Evolutionary conservation across 2,888 invertebrate genomes (phyloP).

Genomic region (Sarcophaga subvicina): DNA sequence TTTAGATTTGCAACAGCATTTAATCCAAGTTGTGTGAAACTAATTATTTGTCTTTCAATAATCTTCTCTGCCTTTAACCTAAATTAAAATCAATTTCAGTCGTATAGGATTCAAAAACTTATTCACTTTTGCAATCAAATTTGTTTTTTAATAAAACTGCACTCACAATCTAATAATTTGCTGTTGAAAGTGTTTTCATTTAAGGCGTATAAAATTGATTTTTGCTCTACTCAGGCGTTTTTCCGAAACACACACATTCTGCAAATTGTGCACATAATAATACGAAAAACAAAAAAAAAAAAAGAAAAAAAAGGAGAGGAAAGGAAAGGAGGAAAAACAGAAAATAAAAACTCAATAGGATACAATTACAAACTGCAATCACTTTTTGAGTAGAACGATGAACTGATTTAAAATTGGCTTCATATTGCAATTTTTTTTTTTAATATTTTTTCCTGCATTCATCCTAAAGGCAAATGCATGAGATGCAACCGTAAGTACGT

Average conservation of each 20-base stretch:
- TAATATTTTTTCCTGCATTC: neutral
- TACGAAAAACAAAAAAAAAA: neutral
- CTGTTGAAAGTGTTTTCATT: neutral
- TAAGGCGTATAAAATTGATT: neutral
- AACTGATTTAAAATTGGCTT: conserved; percentile 10
- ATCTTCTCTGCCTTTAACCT: neutral
- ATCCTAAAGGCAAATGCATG: neutral
- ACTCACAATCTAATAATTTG: neutral
- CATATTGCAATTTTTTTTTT: conserved; percentile 13
- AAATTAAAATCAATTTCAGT: neutral
- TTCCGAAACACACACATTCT: neutral
- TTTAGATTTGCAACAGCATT: too few species aligned
- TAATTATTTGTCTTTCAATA: too few species aligned
- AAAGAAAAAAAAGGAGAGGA: neutral
- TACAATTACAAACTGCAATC: conserved; percentile 5
- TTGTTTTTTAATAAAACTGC: neutral
- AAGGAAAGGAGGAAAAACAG: neutral
- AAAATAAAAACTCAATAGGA: conserved; percentile 33
- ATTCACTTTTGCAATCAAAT: neutral
- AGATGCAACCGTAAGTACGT: neutral
- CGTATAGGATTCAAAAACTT: neutral
- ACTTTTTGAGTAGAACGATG: neutral
- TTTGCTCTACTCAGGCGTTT: neutral
- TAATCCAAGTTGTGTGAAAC: too few species aligned
- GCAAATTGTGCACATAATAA: neutral